phyloP scores from a whole-genome alignment of 92 coral and sea anemone genomes.

The Phymanthus crucifer region DNA sequence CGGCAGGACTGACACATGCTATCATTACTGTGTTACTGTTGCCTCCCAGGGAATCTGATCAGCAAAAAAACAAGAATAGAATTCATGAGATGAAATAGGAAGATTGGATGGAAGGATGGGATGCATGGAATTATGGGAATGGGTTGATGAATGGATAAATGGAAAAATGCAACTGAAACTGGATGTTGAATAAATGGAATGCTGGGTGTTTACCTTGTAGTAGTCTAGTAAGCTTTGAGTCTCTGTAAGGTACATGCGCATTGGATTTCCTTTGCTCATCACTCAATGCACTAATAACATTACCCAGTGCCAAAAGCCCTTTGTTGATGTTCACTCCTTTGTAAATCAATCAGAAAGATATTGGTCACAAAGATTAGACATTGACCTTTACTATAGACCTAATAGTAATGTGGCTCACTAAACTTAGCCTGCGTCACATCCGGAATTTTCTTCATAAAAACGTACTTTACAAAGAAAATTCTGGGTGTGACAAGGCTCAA shows the following conservation, averaged over 20 bases:
- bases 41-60: conserved; percentile 92
- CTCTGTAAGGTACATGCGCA: conserved; percentile 93
- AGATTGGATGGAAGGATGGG: not conserved
- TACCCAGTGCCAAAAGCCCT: conserved; percentile 86
- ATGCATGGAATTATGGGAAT: not conserved
- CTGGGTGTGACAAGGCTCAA: no score
- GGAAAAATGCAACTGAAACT: not conserved
- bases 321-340: conserved; percentile 92
- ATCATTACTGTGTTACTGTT: conserved; percentile 94
- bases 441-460: no score
- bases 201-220: conserved; percentile 69
- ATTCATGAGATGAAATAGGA: not conserved
- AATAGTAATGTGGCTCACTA: no score
- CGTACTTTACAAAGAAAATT: not conserved
- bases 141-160: no score
- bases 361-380: not conserved
- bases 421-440: no score
- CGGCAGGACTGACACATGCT: conserved; percentile 96
- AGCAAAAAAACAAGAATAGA: not conserved
- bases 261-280: conserved; percentile 83
- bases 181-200: not conserved
- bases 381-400: no score
- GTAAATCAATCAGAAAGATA: not conserved
- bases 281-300: conserved; percentile 93
- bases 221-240: conserved; percentile 89